Conservation (phyloP, 2,797 vertebrate species). For the Platyrinchus mystaceus region DNA sequence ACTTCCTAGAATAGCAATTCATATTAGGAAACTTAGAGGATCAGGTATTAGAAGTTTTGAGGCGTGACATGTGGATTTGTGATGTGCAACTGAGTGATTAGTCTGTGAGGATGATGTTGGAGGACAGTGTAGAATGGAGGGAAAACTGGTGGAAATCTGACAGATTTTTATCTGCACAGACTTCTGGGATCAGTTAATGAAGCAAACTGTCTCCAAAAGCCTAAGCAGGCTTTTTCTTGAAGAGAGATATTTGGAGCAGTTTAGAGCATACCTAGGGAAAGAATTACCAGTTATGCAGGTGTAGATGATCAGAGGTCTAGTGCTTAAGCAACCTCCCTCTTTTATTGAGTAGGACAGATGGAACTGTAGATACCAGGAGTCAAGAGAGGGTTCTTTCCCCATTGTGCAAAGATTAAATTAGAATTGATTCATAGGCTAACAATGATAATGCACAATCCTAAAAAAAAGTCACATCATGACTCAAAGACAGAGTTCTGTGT, state of each 20-base stretch:
- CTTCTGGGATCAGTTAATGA: neutral
- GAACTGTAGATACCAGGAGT: neutral
- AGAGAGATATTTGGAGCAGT: neutral
- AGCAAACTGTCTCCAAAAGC: neutral
- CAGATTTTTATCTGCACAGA: neutral
- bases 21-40: neutral
- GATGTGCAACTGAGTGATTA: neutral
- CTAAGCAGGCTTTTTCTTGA: neutral
- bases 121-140: neutral
- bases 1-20: neutral
- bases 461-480: neutral
- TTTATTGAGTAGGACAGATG: neutral
- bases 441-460: neutral
- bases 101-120: neutral
- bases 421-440: neutral
- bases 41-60: neutral
- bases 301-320: neutral
- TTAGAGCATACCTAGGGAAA: neutral
- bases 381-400: neutral
- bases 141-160: neutral
- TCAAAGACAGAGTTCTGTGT: neutral
- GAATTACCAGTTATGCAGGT: neutral
- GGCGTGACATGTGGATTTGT: neutral
- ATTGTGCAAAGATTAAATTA: neutral
- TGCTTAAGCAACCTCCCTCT: neutral